Base-by-base conservation (phyloP, 2,113 vertebrate species). In the Misgurnus mizolepis region DNA sequence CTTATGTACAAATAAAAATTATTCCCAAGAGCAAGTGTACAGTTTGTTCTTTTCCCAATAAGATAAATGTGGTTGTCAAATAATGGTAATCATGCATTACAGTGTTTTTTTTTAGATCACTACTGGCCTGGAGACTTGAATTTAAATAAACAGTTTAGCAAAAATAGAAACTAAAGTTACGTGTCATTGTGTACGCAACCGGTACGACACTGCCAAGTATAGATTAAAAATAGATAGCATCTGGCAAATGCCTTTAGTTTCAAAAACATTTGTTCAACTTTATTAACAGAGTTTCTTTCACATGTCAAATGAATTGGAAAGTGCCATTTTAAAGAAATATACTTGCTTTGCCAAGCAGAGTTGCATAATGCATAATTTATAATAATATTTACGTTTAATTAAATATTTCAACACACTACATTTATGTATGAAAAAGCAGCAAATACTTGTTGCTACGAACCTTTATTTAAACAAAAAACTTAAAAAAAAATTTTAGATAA, bases 121-220 rank as follows among this genome's bases (percentile, higher is more conserved):
- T 7, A 12, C 69, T 40, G 39, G 12, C 10, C 58, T 62, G 18
- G 14, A 5, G 67, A 62, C 47, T 43, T 45, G 50, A 45, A 69
- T 61, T 47, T 73, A 74, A 74, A 74, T 47, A 60, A 74, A 74
- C 39, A 43, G 34, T 27, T 3, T 3, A 0, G 27, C 7, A 71
- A 66, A 55, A 72, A 72, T 34, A 80, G 68, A 65, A 65, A 72
- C 7, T 5, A n/a, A 67, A 65, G 1, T 15, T 10, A 17, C 2
- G 5, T 11, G 39, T 53, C 47, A 50, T 12, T 60, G 53, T 34
- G 7, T 17, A 47, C 22, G 60, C 34, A 5, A n/a, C 41, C 67
- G 62, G 41, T 10, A 5, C 0, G 50, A 8, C 14, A 15, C 27
- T 50, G 10, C 3, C 27, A 15, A 7, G 43, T 11, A 65, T 18